These are phyloP conservation scores for Notiomystis cincta DNA, from an alignment of 2,113 vertebrate species.

Conservation along the genomic window DNA sequence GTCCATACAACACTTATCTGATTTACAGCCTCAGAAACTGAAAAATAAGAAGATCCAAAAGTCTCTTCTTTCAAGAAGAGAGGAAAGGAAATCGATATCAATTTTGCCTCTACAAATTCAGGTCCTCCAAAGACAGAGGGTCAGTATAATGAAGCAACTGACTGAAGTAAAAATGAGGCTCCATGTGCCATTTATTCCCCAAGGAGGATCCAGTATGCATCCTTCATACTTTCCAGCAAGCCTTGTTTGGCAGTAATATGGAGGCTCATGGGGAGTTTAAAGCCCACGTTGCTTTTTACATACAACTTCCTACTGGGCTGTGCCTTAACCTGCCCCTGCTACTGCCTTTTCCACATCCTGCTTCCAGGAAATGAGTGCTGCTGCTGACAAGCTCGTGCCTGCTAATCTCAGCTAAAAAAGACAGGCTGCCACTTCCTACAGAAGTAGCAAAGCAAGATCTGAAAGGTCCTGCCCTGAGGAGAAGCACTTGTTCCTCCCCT, in stretches of 20 bases:
- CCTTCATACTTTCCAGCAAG: not conserved
- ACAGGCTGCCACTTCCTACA: constrained; percentile 4
- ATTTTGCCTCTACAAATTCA: not conserved
- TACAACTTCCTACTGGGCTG: not conserved
- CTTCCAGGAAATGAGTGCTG: not conserved
- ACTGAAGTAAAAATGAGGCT: not conserved
- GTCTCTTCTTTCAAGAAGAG: not conserved
- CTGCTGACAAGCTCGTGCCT: not conserved
- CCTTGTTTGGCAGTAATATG: not conserved
- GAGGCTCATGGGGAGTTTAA: not conserved
- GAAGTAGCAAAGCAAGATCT: not conserved
- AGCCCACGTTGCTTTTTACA: not conserved
- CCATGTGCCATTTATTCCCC: not conserved
- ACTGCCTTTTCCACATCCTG: not conserved
- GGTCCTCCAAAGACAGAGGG: not conserved
- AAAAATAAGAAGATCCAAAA: not conserved
- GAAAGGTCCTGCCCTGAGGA: constrained; percentile 42
- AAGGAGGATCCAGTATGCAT: not conserved
- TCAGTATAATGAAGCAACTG: not conserved
- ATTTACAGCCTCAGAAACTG: not conserved
- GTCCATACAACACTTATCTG: not conserved
- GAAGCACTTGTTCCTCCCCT: not conserved
- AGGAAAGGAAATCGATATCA: not conserved
- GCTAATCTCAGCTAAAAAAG: not conserved
- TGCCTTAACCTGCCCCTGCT: not conserved